Conservation (phyloP, 2,797 vertebrate genomes). For the Rhinogobio ventralis region DNA sequence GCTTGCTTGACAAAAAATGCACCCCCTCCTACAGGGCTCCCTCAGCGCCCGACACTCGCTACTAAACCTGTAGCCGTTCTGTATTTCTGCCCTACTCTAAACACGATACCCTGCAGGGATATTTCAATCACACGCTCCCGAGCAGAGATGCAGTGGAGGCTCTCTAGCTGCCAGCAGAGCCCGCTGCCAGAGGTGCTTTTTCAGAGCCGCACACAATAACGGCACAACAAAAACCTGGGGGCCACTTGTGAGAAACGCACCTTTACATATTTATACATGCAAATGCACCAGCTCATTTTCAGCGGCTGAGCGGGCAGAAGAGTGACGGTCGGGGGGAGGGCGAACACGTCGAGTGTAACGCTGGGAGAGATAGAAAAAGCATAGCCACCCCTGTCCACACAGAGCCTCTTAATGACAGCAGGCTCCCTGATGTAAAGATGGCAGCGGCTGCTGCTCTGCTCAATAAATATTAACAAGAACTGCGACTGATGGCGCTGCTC, state of each 20-base stretch:
- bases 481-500: conserved; percentile 80
- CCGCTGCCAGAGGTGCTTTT: conserved; percentile 40
- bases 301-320: conserved; percentile 70
- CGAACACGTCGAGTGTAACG: conserved; percentile 39
- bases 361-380: conserved; percentile 49
- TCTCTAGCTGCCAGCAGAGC: conserved; percentile 27
- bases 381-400: conserved; percentile 49
- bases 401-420: conserved; percentile 74
- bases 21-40: conserved; percentile 1
- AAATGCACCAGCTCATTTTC: conserved; percentile 71
- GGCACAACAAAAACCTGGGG: conserved; percentile 54
- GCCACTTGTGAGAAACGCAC: conserved; percentile 62
- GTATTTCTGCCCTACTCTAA: conserved; percentile 29
- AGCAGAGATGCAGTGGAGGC: conserved; percentile 12
- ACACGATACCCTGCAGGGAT: conserved; percentile 43
- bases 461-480: conserved; percentile 86
- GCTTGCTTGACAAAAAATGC: conserved; percentile 31
- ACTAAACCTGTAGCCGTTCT: conserved; percentile 41
- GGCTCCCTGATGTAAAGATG: conserved; percentile 73
- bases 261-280: conserved; percentile 73
- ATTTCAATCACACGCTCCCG: conserved; percentile 46
- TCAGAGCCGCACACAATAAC: conserved; percentile 43
- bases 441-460: conserved; percentile 77
- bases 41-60: neutral
- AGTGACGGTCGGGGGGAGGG: conserved; percentile 53